A percentile compares a stretch with the other conserved stretches of the same genome.
Conservation (phyloP, 2,797 vertebrate species). For the Hippoglossus hippoglossus region DNA sequence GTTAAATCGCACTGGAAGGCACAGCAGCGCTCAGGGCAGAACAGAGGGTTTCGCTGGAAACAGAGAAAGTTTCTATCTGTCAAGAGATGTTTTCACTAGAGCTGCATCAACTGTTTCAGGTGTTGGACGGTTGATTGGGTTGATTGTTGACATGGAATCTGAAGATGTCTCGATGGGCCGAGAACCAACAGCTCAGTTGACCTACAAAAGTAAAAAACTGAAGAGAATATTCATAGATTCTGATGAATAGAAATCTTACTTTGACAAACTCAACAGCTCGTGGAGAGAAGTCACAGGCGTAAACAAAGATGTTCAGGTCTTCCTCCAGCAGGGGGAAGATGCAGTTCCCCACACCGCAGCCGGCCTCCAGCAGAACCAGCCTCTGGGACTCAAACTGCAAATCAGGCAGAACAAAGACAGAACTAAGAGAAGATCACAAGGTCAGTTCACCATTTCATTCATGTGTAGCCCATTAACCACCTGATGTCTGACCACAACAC, state of each 20-base stretch:
- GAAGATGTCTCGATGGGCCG: no score
- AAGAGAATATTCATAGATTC: neutral
- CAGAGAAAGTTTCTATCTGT: neutral
- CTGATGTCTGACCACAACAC: no score
- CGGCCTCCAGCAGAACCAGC: constrained; percentile 93
- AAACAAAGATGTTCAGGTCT: constrained; percentile 90
- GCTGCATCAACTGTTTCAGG: neutral
- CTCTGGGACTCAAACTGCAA: constrained; percentile 89
- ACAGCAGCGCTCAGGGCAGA: constrained; percentile 86
- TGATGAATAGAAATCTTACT: constrained; percentile 76
- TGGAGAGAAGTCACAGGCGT: constrained; percentile 98
- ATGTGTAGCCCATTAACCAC: neutral
- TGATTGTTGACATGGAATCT: no score
- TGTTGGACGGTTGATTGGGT: no score
- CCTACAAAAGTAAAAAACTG: neutral
- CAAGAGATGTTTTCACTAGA: neutral
- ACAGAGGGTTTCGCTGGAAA: constrained; percentile 89
- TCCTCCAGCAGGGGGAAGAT: constrained; percentile 95
- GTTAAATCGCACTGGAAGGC: constrained; percentile 97
- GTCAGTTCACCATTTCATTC: neutral
- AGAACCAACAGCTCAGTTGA: neutral
- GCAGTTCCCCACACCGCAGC: constrained; percentile 98
- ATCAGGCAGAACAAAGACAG: neutral
- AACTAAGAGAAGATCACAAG: neutral
- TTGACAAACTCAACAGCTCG: constrained; percentile 95